Evolutionary conservation across 2,888 invertebrate genomes (phyloP), one percentile per base, ranked within the genome.

Genomic region (Stramonita haemastoma): DNA sequence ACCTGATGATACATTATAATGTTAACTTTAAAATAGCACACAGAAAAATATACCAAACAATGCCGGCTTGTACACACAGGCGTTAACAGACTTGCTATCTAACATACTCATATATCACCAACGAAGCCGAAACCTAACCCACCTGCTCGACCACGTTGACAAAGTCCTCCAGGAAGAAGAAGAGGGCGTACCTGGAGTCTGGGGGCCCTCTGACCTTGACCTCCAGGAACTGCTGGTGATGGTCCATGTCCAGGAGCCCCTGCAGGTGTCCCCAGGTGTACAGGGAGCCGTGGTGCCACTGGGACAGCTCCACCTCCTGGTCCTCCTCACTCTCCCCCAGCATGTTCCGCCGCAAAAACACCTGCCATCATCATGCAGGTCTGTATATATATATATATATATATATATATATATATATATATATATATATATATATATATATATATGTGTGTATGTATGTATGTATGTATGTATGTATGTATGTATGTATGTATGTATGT

Each of bases 281-380:
- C 95, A 97, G 97, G 73, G 97, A 97, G 79, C 97, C 97, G 92
- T 97, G 96, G 95, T 97, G 97, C 97, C 97, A 97, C 95, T 98
- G 98, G 93, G 97, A 97, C 79, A 98, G 96, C 95, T 97, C 90
- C 60, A 90, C 91, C 32, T 90, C 91, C 84, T 89, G 96, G 81
- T 94, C 93, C 79, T 94, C 93, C 26, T 94, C 93, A 26, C 92
- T 93, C 86, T 95, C 95, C 93, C 4, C 81, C 22, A 95, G 91
- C 56, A 95, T 93, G 88, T 94, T 97, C 91, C 97, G 96, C 86
- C 97, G 96, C 90, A 97, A 94, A 92, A 97, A 97, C 15, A 97
- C 97, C 91, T 91, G 87, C 0, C 46, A 29, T 77, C 73, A 77
- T 8, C 60, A 60, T 60, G 15, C 60, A 60, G 15, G 1, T 57